These are phyloP conservation scores for Bombus cullumanus DNA, from an alignment of 1,140 invertebrate species.

Conservation along the genomic window DNA sequence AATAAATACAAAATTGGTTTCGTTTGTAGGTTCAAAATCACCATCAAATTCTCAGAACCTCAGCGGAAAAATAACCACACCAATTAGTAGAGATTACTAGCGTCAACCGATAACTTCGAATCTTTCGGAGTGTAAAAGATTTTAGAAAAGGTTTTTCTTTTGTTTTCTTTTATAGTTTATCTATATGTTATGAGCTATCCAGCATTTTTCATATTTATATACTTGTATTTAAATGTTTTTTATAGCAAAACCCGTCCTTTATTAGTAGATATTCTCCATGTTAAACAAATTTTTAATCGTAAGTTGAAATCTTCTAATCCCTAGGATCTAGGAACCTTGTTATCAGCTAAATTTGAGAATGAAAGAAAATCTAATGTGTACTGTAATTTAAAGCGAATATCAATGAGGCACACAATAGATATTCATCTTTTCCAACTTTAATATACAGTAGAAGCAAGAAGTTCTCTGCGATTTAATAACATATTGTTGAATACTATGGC, in stretches of 20 bases:
- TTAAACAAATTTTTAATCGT: constrained; percentile 56
- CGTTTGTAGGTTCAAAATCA: constrained; percentile 77
- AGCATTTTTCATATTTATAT: constrained; percentile 80
- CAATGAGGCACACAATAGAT: constrained; percentile 35
- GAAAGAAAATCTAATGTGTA: constrained; percentile 2
- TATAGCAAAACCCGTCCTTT: constrained; percentile 78
- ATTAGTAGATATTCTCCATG: constrained; percentile 52
- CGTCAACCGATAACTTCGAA: constrained; percentile 60
- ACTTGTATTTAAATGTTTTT: constrained; percentile 73
- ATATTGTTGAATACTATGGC: constrained; percentile 49
- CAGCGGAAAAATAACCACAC: constrained; percentile 77
- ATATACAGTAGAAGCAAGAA: constrained; percentile 37
- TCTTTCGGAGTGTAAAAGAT: constrained; percentile 56
- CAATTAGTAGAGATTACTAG: constrained; percentile 78
- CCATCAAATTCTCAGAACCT: constrained; percentile 78
- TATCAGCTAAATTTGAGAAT: constrained; percentile 38
- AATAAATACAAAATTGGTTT: background rate
- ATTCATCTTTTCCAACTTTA: constrained; percentile 57
- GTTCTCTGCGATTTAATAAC: constrained; percentile 44
- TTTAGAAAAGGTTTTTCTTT: constrained; percentile 70
- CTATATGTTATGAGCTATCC: constrained; percentile 71
- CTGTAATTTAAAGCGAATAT: constrained; percentile 22
- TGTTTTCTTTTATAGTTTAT: constrained; percentile 72
- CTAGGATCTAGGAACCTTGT: constrained; percentile 54
- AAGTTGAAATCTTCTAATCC: constrained; percentile 58